Evolutionary conservation across 2,113 vertebrate genomes (phyloP), one percentile per base, ranked within the genome.

Genomic region (Oplegnathus fasciatus): DNA sequence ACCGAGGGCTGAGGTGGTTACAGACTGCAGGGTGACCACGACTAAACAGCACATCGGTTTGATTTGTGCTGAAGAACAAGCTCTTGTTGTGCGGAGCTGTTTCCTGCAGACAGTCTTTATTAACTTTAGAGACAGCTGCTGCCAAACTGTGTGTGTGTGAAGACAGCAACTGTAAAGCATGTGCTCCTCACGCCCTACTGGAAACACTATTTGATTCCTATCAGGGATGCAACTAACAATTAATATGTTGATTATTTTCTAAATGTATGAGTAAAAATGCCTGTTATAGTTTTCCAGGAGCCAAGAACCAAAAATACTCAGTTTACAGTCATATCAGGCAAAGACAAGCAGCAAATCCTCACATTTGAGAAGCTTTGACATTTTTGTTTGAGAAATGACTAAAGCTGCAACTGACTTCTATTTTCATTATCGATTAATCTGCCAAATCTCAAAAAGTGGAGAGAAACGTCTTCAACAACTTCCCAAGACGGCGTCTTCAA

Each of bases 51-150:
- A 11, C 58, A n/a, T 55, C 32, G 9, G 4, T n/a, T 4, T 0
- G 10, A 66, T 74, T 84, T 17, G 20, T 54, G 20, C 61, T 37
- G 30, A 14, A 14, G 52, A 69, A 82, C 73, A 55, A n/a, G 73
- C 68, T 78, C 28, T 30, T 42, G 69, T 73, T 61, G 74, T 71
- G 65, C 18, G 15, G 17, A 44, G 18, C 22, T 0, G 52, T 20
- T 65, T 68, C 24, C 54, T 76, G 61, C 60, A 54, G 34, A 66
- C 6, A 22, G 70, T n/a, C 55, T 64, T 62, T 37, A 60, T 65
- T 37, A 60, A 32, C 66, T 64, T 73, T n/a, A 78, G 55, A 67
- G 79, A 72, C 89, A 92, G 91, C 91, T 91, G 91, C 79, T 66
- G 9, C 55, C 65, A 37, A 67, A 84, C 52, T 40, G 44, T 66